Percentiles rank a stretch among this genome's conserved stretches.
phyloP scores from a whole-genome alignment of 2,888 invertebrate genomes.

The Epiblema foenella region DNA sequence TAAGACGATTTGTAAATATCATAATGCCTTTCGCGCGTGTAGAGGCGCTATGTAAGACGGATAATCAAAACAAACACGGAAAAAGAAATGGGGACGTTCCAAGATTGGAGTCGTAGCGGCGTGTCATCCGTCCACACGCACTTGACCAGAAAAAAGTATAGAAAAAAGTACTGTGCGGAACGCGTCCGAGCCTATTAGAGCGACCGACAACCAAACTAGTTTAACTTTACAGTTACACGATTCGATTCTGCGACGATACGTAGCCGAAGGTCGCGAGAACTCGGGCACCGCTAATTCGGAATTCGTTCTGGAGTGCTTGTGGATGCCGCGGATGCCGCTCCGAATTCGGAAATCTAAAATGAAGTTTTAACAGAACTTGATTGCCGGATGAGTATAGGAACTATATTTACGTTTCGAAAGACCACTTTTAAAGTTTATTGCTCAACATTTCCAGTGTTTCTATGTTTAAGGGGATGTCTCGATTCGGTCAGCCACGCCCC shows the following conservation, averaged over 20 bases:
- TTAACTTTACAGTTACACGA: constrained; percentile 76
- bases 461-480: too few relatives aligned
- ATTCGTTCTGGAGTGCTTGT: constrained; percentile 64
- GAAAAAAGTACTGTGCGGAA: constrained; percentile 64
- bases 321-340: constrained; percentile 32
- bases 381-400: background rate
- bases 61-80: constrained; percentile 48
- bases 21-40: constrained; percentile 26
- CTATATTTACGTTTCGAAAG: background rate
- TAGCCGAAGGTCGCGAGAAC: constrained; percentile 75
- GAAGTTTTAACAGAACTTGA: background rate
- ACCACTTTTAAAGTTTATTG: background rate
- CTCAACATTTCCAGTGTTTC: background rate
- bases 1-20: constrained; percentile 34
- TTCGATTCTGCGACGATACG: constrained; percentile 74
- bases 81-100: constrained; percentile 54
- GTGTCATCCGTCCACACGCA: constrained; percentile 51
- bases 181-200: constrained; percentile 75
- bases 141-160: constrained; percentile 67
- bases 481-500: too few relatives aligned
- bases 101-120: constrained; percentile 52
- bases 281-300: constrained; percentile 69
- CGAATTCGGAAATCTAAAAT: constrained; percentile 17
- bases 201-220: constrained; percentile 74
- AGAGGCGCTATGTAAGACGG: constrained; percentile 27